Percentiles rank a stretch among this genome's conserved stretches.
Evolutionary conservation across 2,113 vertebrate species (phyloP).

Genomic region (Macaca mulatta): DNA sequence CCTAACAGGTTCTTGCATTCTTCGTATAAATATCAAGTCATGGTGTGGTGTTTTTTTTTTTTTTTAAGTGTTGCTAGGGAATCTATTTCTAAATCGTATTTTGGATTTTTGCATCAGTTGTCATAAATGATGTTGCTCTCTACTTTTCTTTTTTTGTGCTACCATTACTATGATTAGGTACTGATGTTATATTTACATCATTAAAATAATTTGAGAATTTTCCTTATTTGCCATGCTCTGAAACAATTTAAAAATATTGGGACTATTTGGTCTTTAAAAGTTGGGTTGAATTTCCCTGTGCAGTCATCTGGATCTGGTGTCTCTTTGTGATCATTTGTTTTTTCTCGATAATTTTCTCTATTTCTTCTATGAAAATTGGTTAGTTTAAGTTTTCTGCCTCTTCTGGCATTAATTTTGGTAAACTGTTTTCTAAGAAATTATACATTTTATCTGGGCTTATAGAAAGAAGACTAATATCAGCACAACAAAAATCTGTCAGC

Average conservation of each 20-base stretch:
- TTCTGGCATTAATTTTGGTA: background rate
- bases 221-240: background rate
- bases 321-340: background rate
- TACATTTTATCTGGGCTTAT: background rate
- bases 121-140: background rate
- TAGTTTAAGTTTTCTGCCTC: background rate
- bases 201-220: background rate
- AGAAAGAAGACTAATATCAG: background rate
- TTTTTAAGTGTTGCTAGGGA: background rate
- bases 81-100: background rate
- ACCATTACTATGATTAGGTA: background rate
- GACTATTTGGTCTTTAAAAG: background rate
- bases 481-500: background rate
- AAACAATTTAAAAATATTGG: background rate
- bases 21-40: background rate
- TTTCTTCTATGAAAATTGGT: background rate
- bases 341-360: background rate
- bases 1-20: background rate
- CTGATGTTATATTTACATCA: background rate
- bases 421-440: background rate
- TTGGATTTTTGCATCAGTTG: background rate
- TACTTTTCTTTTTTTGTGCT: background rate
- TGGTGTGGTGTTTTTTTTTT: background rate
- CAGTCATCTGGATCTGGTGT: background rate
- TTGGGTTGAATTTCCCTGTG: background rate